Evolutionary conservation across 2,797 vertebrate species (phyloP), one percentile per base, ranked within the genome.

Genomic region (Enteromius paludinosus): DNA sequence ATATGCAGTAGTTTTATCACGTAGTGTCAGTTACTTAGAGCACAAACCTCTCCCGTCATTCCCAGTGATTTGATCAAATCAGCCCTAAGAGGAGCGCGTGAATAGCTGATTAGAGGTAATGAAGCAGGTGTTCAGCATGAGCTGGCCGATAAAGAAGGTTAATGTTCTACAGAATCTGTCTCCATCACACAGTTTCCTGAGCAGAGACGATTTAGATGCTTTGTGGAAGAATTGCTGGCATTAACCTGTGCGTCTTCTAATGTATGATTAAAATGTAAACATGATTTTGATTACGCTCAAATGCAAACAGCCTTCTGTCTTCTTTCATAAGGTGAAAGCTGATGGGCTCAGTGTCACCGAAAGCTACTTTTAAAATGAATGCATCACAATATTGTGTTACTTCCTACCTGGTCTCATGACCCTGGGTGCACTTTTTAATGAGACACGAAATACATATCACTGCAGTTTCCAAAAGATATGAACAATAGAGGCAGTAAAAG

Each of bases 51-150:
- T n/a, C 3, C 0, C 10, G 12, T 25, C 14, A 6, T 41, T 3
- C 35, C 23, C 33, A 28, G 49, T 56, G 8, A 69, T 69, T 20
- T 3, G 11, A 79, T 69, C 49, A 69, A 68, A 69, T 79, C 77
- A 41, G 14, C 47, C 23, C 68, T 28, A 69, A 28, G 77, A 56
- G 33, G 33, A 56, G 47, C 28, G n/a, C 25, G 15, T 69, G 77
- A 69, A 69, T 52, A 78, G n/a, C 45, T 69, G 49, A 79, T 43
- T 28, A 47, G 70, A 30, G 45, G 47, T 30, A 80, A 75, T 75
- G 78, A 61, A 69, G 70, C 83, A 61, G 71, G 20, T 75, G 47
- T 84, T 61, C 65, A 54, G 52, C 64, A 54, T 79, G 70, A 79
- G 69, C 47, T 73, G 47, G 64, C 71, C 8, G 10, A 56, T 72